These are phyloP conservation scores for Cyphomyrmex costatus DNA, from an alignment of 1,140 invertebrate species.

Conservation along the genomic window DNA sequence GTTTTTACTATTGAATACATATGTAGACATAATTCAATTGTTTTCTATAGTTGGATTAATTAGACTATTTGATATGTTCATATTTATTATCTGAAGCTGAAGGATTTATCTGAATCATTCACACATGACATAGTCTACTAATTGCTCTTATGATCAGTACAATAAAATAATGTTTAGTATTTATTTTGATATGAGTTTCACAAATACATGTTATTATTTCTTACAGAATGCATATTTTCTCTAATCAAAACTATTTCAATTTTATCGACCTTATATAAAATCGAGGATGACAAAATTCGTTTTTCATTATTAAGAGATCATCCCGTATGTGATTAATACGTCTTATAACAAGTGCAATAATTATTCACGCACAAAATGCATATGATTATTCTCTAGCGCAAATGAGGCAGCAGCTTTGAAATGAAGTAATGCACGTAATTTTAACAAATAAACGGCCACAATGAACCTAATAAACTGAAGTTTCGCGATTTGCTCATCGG, in stretches of 20 bases:
- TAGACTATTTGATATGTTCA: too few species aligned
- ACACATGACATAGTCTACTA: too few species aligned
- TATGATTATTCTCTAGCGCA: slow-evolving; percentile 45
- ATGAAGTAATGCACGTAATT: slow-evolving; percentile 53
- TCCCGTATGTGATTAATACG: not conserved
- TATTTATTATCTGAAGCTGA: too few species aligned
- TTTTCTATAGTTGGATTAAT: too few species aligned
- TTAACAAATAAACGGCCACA: slow-evolving; percentile 52
- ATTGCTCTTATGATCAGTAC: too few species aligned
- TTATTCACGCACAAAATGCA: slow-evolving; percentile 46
- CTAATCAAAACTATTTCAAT: not conserved
- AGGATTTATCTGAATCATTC: too few species aligned
- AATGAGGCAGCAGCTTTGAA: slow-evolving; percentile 44
- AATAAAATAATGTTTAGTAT: too few species aligned
- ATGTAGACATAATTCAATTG: too few species aligned
- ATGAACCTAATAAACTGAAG: slow-evolving; percentile 56
- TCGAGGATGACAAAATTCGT: not conserved
- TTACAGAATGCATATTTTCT: not conserved
- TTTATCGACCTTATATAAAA: not conserved
- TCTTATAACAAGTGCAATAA: slow-evolving; percentile 39
- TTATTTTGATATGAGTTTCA: too few species aligned
- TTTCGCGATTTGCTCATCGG: slow-evolving; percentile 49
- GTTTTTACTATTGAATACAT: too few species aligned
- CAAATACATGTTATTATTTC: not conserved
- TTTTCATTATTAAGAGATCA: slow-evolving; percentile 2